phyloP scores from a whole-genome alignment of 2,113 vertebrate genomes.

The Atherinomorus stipes region DNA sequence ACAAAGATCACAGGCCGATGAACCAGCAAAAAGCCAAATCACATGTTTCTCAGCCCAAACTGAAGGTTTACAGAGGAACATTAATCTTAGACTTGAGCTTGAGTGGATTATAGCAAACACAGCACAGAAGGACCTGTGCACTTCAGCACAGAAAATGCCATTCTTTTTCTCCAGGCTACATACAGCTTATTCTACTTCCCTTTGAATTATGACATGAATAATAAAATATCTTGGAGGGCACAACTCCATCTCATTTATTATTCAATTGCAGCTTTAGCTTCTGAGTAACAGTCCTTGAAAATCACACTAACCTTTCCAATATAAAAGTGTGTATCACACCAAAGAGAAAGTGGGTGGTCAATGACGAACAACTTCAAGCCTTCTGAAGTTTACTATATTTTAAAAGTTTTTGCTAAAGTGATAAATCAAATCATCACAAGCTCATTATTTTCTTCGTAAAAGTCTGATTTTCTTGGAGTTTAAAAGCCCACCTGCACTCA shows the following conservation, averaged over 20 bases:
- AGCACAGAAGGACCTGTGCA: background rate
- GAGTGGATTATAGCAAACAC: slow-evolving; percentile 19
- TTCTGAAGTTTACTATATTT: background rate
- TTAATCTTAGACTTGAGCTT: slow-evolving; percentile 21
- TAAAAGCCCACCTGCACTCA: background rate
- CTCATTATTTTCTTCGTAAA: too few species aligned
- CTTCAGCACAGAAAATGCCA: slow-evolving; percentile 1
- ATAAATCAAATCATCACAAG: background rate
- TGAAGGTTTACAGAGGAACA: slow-evolving; percentile 21
- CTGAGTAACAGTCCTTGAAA: slow-evolving; percentile 13
- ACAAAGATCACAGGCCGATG: slow-evolving; percentile 33
- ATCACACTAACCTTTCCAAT: background rate
- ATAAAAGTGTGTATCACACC: background rate
- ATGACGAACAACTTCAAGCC: too few species aligned
- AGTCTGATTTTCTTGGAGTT: background rate
- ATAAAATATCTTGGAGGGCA: slow-evolving; percentile 60
- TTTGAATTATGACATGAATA: slow-evolving; percentile 50
- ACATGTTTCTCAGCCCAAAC: slow-evolving; percentile 56
- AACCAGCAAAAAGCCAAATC: slow-evolving; percentile 70
- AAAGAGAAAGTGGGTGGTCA: background rate
- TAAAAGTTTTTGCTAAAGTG: background rate
- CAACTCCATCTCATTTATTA: slow-evolving; percentile 54
- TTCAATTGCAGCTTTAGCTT: slow-evolving; percentile 41
- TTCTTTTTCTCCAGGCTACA: slow-evolving; percentile 19
- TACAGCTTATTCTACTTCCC: slow-evolving; percentile 2